A percentile compares a stretch with the other conserved stretches of the same genome.
Conservation (phyloP, 2,888 invertebrate species). For the Chirona hameri region DNA sequence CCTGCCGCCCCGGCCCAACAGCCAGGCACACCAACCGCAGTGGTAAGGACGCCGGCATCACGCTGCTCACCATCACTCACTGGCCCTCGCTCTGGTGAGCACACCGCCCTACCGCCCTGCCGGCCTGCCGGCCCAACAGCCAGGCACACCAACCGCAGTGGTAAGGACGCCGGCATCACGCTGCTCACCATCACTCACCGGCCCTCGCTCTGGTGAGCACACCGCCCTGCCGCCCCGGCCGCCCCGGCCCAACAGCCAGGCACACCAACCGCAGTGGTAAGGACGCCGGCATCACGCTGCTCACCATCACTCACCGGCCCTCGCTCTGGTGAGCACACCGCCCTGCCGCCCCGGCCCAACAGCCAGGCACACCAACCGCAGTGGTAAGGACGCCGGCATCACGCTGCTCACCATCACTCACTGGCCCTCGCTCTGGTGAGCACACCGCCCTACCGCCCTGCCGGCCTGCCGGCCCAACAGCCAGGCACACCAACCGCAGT, state of each 20-base stretch:
- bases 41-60: too few relatives aligned
- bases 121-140: too few relatives aligned
- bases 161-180: conserved; percentile 69
- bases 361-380: too few relatives aligned
- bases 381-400: conserved; percentile 51
- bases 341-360: conserved; percentile 94
- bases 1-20: too few relatives aligned
- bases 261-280: conserved; percentile 90
- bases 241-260: too few relatives aligned
- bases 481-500: too few relatives aligned
- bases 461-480: too few relatives aligned
- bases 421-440: neutral
- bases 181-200: conserved; percentile 94
- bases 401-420: neutral
- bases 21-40: too few relatives aligned
- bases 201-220: conserved; percentile 77
- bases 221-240: conserved; percentile 84
- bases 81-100: conserved; percentile 53
- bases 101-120: too few relatives aligned
- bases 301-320: conserved; percentile 53
- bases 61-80: conserved; percentile 84
- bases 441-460: too few relatives aligned
- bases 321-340: conserved; percentile 58
- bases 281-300: too few relatives aligned
- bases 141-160: too few relatives aligned